Evolutionary conservation across 1,140 invertebrate genomes (phyloP).

Genomic region (Drosophila leontia): DNA sequence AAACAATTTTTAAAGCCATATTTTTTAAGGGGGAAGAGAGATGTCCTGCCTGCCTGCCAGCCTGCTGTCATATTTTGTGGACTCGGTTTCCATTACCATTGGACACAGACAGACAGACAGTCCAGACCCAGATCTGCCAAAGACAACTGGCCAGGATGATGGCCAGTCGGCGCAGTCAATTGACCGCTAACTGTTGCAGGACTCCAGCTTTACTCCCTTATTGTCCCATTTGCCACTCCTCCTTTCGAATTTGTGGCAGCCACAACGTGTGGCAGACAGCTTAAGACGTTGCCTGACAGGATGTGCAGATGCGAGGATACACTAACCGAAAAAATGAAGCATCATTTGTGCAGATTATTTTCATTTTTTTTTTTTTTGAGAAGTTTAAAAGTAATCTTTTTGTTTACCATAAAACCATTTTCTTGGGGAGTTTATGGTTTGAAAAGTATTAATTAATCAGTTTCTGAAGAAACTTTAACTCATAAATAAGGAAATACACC

Average conservation of each 20-base stretch:
- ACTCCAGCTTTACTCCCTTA: constrained; percentile 11
- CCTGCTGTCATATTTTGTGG: constrained; percentile 13
- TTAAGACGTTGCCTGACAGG: constrained; percentile 41
- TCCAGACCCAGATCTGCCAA: constrained; percentile 41
- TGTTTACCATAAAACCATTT: no score
- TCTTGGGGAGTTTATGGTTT: background rate
- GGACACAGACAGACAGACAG: constrained; percentile 1
- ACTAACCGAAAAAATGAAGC: background rate
- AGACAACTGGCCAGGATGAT: constrained; percentile 37
- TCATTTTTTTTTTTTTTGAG: no score
- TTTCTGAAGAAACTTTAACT: no score
- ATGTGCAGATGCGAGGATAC: constrained; percentile 3
- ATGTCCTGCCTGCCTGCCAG: background rate
- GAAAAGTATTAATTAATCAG: no score
- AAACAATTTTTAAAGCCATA: background rate
- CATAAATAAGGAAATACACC: no score
- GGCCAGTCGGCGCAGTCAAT: constrained; percentile 44
- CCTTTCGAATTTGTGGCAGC: constrained; percentile 31
- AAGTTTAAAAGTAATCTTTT: no score
- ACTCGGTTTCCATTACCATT: constrained; percentile 22
- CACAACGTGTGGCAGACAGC: constrained; percentile 52
- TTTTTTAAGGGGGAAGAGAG: background rate
- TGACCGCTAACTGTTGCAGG: constrained; percentile 60
- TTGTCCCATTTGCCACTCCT: constrained; percentile 11
- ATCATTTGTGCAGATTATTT: background rate